Percentiles rank a stretch among this genome's conserved stretches.
These are phyloP conservation scores for Crocallis elinguaria DNA, from an alignment of 2,888 invertebrate species.

Conservation along the genomic window DNA sequence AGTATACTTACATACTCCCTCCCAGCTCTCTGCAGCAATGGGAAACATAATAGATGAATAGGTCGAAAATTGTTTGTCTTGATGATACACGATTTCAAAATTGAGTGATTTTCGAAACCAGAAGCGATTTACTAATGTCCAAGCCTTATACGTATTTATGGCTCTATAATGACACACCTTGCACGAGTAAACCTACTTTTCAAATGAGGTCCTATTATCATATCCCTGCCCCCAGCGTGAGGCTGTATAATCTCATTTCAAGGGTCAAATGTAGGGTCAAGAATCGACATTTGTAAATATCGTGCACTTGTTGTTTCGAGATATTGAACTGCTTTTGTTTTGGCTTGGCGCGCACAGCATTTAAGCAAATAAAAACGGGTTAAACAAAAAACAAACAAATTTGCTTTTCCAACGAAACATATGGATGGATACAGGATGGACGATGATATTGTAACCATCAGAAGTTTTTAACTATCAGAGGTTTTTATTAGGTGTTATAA, in stretches of 20 bases:
- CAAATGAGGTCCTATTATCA: slow-evolving; percentile 32
- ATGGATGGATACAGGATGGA: too few relatives aligned
- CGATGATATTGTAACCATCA: too few relatives aligned
- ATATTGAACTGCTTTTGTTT: slow-evolving; percentile 38
- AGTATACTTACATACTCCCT: too few relatives aligned
- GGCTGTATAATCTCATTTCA: slow-evolving; percentile 42
- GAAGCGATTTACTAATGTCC: slow-evolving; percentile 23
- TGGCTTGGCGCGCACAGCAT: slow-evolving; percentile 9
- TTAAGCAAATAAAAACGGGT: slow-evolving; percentile 3
- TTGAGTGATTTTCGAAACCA: slow-evolving; percentile 18
- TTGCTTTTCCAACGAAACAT: too few relatives aligned
- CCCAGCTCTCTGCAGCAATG: too few relatives aligned
- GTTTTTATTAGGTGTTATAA: too few relatives aligned
- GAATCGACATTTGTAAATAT: slow-evolving; percentile 68
- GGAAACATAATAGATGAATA: too few relatives aligned
- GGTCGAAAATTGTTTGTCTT: too few relatives aligned
- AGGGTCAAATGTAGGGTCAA: slow-evolving; percentile 56
- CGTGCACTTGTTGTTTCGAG: slow-evolving; percentile 52
- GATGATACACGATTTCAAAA: background rate
- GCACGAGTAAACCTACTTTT: slow-evolving; percentile 34
- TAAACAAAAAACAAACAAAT: too few relatives aligned
- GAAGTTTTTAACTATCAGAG: too few relatives aligned
- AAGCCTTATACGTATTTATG: slow-evolving; percentile 17
- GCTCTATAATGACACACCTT: slow-evolving; percentile 23
- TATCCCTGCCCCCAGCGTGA: slow-evolving; percentile 39